Evolutionary conservation across 2,797 vertebrate species (phyloP).

Genomic region (Poeciliopsis turneri): DNA sequence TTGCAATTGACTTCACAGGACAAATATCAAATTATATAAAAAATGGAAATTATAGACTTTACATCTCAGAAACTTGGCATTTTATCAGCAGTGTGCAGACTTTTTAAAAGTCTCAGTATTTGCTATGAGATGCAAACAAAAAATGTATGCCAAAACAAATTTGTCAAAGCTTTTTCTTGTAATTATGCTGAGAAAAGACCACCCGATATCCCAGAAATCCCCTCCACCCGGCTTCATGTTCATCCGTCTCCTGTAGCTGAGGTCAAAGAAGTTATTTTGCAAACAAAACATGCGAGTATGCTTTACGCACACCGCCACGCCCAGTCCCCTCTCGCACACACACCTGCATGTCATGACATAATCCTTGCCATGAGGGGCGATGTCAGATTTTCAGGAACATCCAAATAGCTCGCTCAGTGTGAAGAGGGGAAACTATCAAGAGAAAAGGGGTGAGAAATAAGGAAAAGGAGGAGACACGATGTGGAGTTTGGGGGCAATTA

Average conservation of each 20-base stretch:
- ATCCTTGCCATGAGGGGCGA: constrained; percentile 40
- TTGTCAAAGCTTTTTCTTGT: background rate
- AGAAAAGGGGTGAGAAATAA: background rate
- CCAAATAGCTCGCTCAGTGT: constrained; percentile 46
- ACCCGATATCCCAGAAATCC: constrained; percentile 33
- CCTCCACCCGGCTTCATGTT: constrained; percentile 33
- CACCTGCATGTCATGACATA: constrained; percentile 57
- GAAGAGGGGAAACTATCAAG: constrained; percentile 24
- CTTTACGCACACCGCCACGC: constrained; percentile 33
- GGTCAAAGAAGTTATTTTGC: constrained; percentile 67
- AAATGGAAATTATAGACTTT: background rate
- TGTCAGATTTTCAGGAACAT: constrained; percentile 55
- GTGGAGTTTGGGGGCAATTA: constrained; percentile 68
- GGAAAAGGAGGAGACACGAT: constrained; percentile 30
- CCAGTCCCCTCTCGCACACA: constrained; percentile 31
- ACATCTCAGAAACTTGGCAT: background rate
- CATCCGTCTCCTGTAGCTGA: constrained; percentile 47
- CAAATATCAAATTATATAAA: background rate
- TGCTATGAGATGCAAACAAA: background rate
- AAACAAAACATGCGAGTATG: constrained; percentile 47
- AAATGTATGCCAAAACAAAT: background rate
- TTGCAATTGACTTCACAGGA: background rate
- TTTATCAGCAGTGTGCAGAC: background rate
- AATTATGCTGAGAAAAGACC: constrained; percentile 23
- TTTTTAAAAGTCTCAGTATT: background rate